Evolutionary conservation across 2,113 vertebrate species (phyloP), one percentile per base, ranked within the genome.

Genomic region (Chaetorhynchus papuensis): DNA sequence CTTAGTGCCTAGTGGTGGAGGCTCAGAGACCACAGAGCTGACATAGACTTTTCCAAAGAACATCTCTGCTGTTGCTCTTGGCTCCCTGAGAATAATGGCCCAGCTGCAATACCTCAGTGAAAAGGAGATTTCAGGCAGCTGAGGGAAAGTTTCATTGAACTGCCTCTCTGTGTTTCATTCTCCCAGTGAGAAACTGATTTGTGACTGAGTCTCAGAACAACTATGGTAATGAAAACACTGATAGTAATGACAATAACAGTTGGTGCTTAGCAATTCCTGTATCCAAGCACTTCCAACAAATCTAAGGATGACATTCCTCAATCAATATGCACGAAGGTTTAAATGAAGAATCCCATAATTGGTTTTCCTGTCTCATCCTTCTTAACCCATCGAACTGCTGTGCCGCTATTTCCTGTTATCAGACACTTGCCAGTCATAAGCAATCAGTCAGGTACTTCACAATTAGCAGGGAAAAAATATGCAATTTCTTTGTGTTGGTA

Each of bases 401-500:
- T 74, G 83, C 41, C 1, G 3, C 70, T 5, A 13, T 93, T 96
- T 97, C 88, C 86, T 90, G 57, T 78, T 94, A 89, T 94, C 85
- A 95, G 71, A 69, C 72, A 85, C 86, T 94, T 89, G 79, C 78
- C 93, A 95, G 86, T 93, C 65, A 74, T 76, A 63, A 83, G 65
- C 72, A 94, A 89, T 93, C 87, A 96, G 83, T 54, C 79, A 76
- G 66, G 45, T 87, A 63, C 85, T 92, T 93, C 76, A 82, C 61
- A 90, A 90, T 92, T 94, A 95, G 45, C 35, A 87, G 56, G 14
- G 44, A 63, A 49, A 71, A 82, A 72, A 71, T 15, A 72, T 7
- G 12, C 4, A 61, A 42, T 61, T 89, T 93, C 37, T 94, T 72
- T 84, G 27, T 84, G 24, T 83, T 57, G 31, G 28, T 66, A 66